phyloP scores from a whole-genome alignment of 2,797 vertebrate species.

The Coranthus polyacanthus region DNA sequence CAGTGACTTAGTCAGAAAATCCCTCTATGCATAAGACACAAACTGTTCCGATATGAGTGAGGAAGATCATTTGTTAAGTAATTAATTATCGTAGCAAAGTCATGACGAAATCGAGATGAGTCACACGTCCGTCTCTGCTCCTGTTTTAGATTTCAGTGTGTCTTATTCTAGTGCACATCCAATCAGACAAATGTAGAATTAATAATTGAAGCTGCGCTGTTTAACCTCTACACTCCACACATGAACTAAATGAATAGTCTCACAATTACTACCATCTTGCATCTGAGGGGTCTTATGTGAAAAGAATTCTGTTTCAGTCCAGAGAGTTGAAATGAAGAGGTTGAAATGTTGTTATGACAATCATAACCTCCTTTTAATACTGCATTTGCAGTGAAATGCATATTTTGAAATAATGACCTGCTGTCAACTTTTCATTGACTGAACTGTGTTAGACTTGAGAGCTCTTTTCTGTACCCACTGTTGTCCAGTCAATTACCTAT shows the following conservation, averaged over 20 bases:
- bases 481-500: no score
- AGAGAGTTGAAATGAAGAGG: neutral
- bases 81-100: conserved; percentile 11
- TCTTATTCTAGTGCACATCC: neutral
- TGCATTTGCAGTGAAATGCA: neutral
- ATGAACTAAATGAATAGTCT: neutral
- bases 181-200: neutral
- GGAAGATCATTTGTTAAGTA: conserved; percentile 8
- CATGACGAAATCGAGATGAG: neutral
- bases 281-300: neutral
- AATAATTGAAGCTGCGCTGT: neutral
- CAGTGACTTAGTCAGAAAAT: conserved; percentile 30
- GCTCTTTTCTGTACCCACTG: neutral
- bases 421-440: conserved; percentile 23
- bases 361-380: neutral
- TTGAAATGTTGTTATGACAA: neutral
- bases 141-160: neutral
- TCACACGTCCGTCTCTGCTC: conserved; percentile 6
- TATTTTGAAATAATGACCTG: conserved; percentile 38
- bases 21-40: conserved; percentile 18
- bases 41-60: conserved; percentile 16
- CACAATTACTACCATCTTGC: neutral
- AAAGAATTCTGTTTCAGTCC: neutral
- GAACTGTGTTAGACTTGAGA: conserved; percentile 12
- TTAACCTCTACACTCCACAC: neutral